Evolutionary conservation across 2,888 invertebrate species (phyloP), one percentile per base, ranked within the genome.

Genomic region (Thereva unica): DNA sequence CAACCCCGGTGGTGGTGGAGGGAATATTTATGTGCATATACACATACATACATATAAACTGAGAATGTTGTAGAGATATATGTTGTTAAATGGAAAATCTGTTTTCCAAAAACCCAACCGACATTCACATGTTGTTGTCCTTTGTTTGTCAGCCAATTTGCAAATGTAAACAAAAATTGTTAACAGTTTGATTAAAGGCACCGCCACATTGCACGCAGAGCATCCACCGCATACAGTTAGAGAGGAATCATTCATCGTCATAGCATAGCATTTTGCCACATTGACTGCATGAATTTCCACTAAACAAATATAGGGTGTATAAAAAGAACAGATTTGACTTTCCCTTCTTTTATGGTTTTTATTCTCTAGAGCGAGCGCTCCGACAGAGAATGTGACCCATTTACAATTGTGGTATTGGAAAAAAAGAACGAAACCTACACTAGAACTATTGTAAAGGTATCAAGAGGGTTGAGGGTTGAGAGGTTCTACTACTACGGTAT

Each of bases 61-160:
- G 23, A n/a, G n/a, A 23, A 23, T 23, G 23, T 23, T 23, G 23
- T 23, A 23, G n/a, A n/a, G n/a, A n/a, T n/a, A 23, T 23, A 23
- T 23, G 23, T 23, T 23, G 23, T 23, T 23, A 50, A 45, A 38
- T 40, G 42, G 37, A 47, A 61, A 61, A 49, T 61, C 50, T 47
- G 49, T 41, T 61, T 49, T 50, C 61, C 4, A 61, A 61, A 61
- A 50, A 61, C 23, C 23, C 23, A 40, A 10, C 38, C 50, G 34
- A 12, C 6, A 61, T 49, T 61, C 61, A 61, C 61, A 61, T 61
- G 61, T 59, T 59, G 57, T 50, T 52, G 71, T 23, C 23, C 2
- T 23, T 23, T 74, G 69, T 73, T 74, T 74, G 70, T 70, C 65
- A 71, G 73, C 74, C 74, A 75, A 75, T 75, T 75, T 75, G 73